Evolutionary conservation across 2,113 vertebrate genomes (phyloP).

Genomic region (Acrocephalus arundinaceus): DNA sequence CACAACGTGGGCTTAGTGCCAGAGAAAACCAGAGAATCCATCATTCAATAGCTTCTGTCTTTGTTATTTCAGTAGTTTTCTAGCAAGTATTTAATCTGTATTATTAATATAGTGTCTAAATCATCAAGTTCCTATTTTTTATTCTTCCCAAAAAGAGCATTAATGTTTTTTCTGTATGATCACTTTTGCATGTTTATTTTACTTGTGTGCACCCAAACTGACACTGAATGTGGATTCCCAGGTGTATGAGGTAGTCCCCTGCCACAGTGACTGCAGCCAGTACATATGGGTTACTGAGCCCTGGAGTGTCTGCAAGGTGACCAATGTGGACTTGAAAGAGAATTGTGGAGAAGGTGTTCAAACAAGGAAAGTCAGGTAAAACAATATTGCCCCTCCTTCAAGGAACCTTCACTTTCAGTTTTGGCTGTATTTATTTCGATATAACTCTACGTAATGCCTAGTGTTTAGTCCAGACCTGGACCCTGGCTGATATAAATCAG

Average conservation of each 20-base stretch:
- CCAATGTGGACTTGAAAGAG: constrained; percentile 88
- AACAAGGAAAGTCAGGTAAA: constrained; percentile 94
- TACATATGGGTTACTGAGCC: constrained; percentile 94
- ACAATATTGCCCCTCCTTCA: background rate
- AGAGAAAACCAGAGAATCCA: background rate
- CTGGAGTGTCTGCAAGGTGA: constrained; percentile 96
- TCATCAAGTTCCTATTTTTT: background rate
- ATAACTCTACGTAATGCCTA: background rate
- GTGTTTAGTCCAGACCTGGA: background rate
- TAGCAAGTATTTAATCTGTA: background rate
- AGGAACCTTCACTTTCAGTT: background rate
- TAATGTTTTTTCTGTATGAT: background rate
- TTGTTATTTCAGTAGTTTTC: background rate
- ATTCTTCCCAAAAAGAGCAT: background rate
- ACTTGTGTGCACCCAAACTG: background rate
- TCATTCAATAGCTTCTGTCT: background rate
- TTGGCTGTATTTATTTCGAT: background rate
- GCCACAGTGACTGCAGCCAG: constrained; percentile 94
- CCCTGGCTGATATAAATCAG: background rate
- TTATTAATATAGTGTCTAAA: background rate
- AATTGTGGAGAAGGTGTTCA: constrained; percentile 96
- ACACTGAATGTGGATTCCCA: constrained; percentile 46
- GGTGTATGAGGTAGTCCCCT: constrained; percentile 96
- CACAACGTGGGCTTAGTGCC: background rate
- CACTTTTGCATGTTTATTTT: background rate